phyloP scores from a whole-genome alignment of 1,140 invertebrate species.

The Trichonephila clavata region DNA sequence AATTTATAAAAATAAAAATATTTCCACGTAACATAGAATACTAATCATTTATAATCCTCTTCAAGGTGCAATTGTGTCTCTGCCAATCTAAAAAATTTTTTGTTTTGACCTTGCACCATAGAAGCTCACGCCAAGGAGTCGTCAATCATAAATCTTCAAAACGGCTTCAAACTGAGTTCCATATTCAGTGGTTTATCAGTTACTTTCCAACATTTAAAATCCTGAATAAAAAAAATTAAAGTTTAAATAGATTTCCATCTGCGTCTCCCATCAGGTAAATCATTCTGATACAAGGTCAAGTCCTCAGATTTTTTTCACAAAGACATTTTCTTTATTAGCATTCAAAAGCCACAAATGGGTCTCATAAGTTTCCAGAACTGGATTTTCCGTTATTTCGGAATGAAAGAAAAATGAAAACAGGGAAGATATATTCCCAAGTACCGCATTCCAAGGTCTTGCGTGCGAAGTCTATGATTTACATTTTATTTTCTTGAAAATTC shows the following conservation, averaged over 20 bases:
- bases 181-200: not conserved
- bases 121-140: not conserved
- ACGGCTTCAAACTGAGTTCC: not conserved
- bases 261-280: not conserved
- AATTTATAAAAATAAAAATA: too few species aligned
- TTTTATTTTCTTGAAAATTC: not conserved
- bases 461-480: not conserved
- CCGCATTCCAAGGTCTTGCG: not conserved
- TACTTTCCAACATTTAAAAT: not conserved
- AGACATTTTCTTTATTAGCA: not conserved
- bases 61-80: too few species aligned
- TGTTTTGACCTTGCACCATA: not conserved
- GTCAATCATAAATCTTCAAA: not conserved
- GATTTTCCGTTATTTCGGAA: conserved; percentile 15
- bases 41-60: too few species aligned
- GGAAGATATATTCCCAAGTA: not conserved
- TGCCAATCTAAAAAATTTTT: not conserved
- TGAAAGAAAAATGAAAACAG: not conserved
- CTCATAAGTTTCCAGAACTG: conserved; percentile 25
- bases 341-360: not conserved
- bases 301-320: not conserved
- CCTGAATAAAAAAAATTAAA: not conserved
- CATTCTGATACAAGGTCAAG: not conserved
- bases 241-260: not conserved
- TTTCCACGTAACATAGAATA: too few species aligned